phyloP scores from a whole-genome alignment of 35 echinoderm and acorn worm species.

The Apostichopus parvimensis region DNA sequence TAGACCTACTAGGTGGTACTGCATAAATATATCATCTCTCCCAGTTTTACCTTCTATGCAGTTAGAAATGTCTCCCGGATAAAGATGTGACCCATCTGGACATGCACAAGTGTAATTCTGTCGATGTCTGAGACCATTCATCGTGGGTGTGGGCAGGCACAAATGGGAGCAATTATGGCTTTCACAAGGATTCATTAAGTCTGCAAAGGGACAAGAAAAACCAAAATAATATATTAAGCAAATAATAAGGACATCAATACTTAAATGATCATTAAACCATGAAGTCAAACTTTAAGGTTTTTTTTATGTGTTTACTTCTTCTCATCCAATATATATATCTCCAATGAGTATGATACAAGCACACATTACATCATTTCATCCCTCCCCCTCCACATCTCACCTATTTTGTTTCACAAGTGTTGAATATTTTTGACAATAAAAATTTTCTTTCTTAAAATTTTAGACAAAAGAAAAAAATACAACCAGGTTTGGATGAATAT shows the following conservation, averaged over 20 bases:
- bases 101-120: conserved; percentile 10
- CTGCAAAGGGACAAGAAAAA: neutral
- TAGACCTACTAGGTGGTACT: no score
- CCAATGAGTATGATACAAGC: neutral
- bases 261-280: no score
- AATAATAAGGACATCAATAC: no score
- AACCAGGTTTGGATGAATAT: no score
- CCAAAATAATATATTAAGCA: no score
- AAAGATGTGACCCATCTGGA: neutral
- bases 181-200: conserved; percentile 3
- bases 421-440: no score
- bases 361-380: neutral
- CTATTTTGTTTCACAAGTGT: no score
- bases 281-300: no score
- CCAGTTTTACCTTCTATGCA: conserved; percentile 6
- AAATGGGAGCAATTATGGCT: neutral
- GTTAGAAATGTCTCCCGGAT: neutral
- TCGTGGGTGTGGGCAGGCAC: neutral
- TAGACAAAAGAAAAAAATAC: no score
- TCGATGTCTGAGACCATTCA: neutral
- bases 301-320: no score
- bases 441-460: no score
- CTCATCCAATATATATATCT: neutral
- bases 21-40: no score
- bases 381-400: neutral